Base-by-base conservation (phyloP, 2,888 invertebrate genomes). In the Agrochola lychnidis region DNA sequence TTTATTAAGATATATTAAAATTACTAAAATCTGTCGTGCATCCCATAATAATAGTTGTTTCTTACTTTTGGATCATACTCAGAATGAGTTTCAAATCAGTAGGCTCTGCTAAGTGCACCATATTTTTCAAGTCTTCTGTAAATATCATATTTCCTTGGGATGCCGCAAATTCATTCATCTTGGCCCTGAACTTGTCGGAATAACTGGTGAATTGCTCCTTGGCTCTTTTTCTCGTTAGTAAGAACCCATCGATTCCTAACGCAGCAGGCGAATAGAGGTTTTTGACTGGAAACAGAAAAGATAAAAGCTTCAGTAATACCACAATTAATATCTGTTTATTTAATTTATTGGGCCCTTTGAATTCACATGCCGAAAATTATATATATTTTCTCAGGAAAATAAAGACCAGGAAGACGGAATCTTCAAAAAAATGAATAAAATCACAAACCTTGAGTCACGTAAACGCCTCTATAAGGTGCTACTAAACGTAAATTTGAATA, bases 101-200 rank as follows among this genome's bases (percentile, higher is more conserved):
- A 48, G 97, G 97, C 79, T 98, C 97, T 4, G 97, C 97, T 72
- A 98, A 92, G 90, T 98, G 98, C 7, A 98, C 91, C 97, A 98
- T 98, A 91, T 98, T 98, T 92, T 98, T 98, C 19, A 99, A 94
- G 93, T 99, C 99, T 94, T 98, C 98, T 10, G 98, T 98, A 90
- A 98, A 99, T 83, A 99, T 97, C 97, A 98, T 97, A 85, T 97
- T 97, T 81, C 97, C 97, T 0, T 97, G 93, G 25, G 97, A 95
- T 5, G 93, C 87, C 0, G 97, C 94, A 91, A 97, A 98, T 72
- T 97, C 97, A 19, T 89, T 92, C 98, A 99, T 98, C 94, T 98
- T 98, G 0, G 92, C 87, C 77, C 97, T 97, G 92, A 98, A 98
- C 82, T 97, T 97, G 0, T 98, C 97, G 51, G 96, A 91, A 84